Percentiles rank a stretch among this genome's conserved stretches.
Conservation (phyloP, 92 coral and sea anemone species). For the Chrysogorgia sp. region DNA sequence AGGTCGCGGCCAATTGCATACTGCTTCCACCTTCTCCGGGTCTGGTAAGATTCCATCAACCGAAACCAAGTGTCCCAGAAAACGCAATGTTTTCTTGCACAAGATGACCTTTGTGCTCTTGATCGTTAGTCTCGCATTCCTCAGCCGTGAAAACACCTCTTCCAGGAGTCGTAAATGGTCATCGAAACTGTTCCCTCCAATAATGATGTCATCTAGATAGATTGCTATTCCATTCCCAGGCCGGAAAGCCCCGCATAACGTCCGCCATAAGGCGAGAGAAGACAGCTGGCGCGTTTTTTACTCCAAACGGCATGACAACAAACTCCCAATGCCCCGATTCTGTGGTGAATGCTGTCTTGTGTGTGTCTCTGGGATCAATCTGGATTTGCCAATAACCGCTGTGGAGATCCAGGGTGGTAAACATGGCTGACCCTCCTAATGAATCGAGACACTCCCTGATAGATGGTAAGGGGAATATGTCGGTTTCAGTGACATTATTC, state of each 20-base stretch:
- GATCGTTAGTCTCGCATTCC: conserved; percentile 53
- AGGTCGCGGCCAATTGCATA: conserved; percentile 49
- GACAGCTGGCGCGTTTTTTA: conserved; percentile 57
- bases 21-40: conserved; percentile 38
- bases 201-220: conserved; percentile 61
- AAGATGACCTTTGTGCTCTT: conserved; percentile 52
- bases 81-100: conserved; percentile 44
- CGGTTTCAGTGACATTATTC: conserved; percentile 36
- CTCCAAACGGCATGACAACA: conserved; percentile 58
- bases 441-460: conserved; percentile 62
- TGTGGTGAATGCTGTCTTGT: conserved; percentile 54
- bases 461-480: conserved; percentile 60
- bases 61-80: conserved; percentile 47
- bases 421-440: conserved; percentile 29
- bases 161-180: conserved; percentile 44
- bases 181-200: conserved; percentile 47
- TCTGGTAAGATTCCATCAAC: conserved; percentile 45
- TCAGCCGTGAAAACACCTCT: conserved; percentile 46
- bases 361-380: conserved; percentile 22
- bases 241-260: conserved; percentile 51
- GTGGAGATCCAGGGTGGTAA: conserved; percentile 53
- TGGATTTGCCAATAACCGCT: conserved; percentile 61
- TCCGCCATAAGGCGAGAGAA: conserved; percentile 63
- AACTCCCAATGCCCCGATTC: conserved; percentile 58
- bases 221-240: conserved; percentile 59